Evolutionary conservation across 2,797 vertebrate genomes (phyloP), one percentile per base, ranked within the genome.

Genomic region (Semotilus atromaculatus): DNA sequence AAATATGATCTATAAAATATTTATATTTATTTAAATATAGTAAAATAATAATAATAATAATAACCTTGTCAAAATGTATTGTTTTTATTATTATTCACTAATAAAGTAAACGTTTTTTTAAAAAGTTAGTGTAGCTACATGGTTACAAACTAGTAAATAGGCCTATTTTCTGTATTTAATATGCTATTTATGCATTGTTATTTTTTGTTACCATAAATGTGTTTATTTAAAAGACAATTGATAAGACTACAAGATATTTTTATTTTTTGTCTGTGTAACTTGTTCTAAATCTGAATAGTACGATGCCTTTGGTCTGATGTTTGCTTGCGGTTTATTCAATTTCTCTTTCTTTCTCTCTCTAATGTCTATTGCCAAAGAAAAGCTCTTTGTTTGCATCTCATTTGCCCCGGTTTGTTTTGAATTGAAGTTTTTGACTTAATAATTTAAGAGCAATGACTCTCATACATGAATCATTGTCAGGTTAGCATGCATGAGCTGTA

Each of bases 391-490:
- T 71, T 26, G 36, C 38, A 43, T 77, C 8, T 1, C 51, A 36
- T 40, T 40, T 5, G 75, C 48, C 21, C 66, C 29, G 34, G 53
- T 84, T 78, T 84, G 82, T 70, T 79, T 60, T 43, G 51, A 13
- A 84, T 48, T 62, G 51, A 84, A 79, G 75, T 36, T 43, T 84
- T 60, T 79, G 53, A 78, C 40, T 84, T 53, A 84, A 84, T 84
- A 84, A 84, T 84, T 84, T 79, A 72, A 80, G 23, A 62, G 75
- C 83, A 84, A 84, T 84, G 66, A 79, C 67, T 71, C 29, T 64
- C 83, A 84, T 72, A 60, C 75, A 79, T 84, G 76, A 72, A 84
- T 84, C 75, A 84, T 62, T 53, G 75, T 84, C 83, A 72, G 67
- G 66, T 72, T 84, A 79, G 75, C 83, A 60, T 84, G 45, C 64